These are phyloP conservation scores for Rhynchonema sp. DNA, from an alignment of 2,888 invertebrate species.

Conservation along the genomic window DNA sequence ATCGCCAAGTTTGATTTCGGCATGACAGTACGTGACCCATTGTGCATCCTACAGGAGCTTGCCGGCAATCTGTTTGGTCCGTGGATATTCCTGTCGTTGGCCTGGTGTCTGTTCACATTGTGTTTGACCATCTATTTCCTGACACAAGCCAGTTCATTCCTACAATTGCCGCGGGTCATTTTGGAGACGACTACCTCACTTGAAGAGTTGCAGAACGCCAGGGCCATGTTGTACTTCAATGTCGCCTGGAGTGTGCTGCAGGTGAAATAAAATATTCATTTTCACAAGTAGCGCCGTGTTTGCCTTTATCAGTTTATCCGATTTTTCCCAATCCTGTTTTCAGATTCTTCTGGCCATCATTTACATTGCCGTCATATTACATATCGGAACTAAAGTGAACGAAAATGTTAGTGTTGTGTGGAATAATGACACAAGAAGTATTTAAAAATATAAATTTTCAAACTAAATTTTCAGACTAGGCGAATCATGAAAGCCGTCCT, in stretches of 20 bases:
- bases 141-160: not conserved
- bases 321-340: too few relatives aligned
- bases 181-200: too few relatives aligned
- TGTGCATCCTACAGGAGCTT: not conserved
- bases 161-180: not conserved
- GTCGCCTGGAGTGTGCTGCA: not conserved
- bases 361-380: not conserved
- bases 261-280: too few relatives aligned
- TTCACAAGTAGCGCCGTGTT: too few relatives aligned
- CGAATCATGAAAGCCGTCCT: not conserved
- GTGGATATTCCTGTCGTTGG: slow-evolving; percentile 1
- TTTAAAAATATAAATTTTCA: not conserved
- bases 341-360: not conserved
- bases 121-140: slow-evolving; percentile 5
- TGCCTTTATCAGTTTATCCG: too few relatives aligned
- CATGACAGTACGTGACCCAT: too few relatives aligned
- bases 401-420: not conserved
- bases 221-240: not conserved
- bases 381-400: not conserved
- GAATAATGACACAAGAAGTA: too few relatives aligned
- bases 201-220: not conserved
- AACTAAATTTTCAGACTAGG: not conserved
- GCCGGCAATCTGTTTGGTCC: slow-evolving; percentile 3
- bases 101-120: slow-evolving; percentile 2
- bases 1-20: too few relatives aligned